Evolutionary conservation across 1,140 invertebrate genomes (phyloP).

Genomic region (Nasonia vitripennis): DNA sequence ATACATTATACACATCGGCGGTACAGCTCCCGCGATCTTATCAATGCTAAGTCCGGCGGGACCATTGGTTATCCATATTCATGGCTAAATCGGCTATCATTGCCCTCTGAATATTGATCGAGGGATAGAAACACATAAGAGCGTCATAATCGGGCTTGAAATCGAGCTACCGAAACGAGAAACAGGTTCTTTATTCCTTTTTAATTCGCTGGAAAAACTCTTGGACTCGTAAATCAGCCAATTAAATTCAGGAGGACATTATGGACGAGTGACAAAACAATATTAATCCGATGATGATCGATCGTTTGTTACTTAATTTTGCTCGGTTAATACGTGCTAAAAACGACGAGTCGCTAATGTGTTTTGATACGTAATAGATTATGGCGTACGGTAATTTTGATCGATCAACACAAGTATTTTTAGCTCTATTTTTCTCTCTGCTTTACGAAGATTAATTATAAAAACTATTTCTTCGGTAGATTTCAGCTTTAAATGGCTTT

Average conservation of each 20-base stretch:
- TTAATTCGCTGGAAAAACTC: constrained; percentile 31
- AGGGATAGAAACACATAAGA: constrained; percentile 39
- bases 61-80: constrained; percentile 47
- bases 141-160: constrained; percentile 35
- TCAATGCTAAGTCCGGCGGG: constrained; percentile 16
- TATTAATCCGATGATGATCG: too few relatives aligned
- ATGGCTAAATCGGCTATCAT: constrained; percentile 33
- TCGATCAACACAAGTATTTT: too few relatives aligned
- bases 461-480: too few relatives aligned
- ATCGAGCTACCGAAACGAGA: constrained; percentile 47
- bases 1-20: neutral
- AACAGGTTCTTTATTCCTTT: constrained; percentile 43
- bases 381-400: too few relatives aligned
- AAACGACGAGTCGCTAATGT: too few relatives aligned
- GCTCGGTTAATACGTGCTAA: too few relatives aligned
- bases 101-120: constrained; percentile 44
- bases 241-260: neutral
- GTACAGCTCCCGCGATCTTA: constrained; percentile 30
- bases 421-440: too few relatives aligned
- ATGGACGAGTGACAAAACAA: too few relatives aligned
- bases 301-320: too few relatives aligned
- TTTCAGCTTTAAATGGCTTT: too few relatives aligned
- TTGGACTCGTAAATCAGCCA: neutral
- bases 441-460: too few relatives aligned
- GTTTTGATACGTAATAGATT: too few relatives aligned